Base-by-base conservation (phyloP, 2,797 vertebrate species). In the Trematomus bernacchii region DNA sequence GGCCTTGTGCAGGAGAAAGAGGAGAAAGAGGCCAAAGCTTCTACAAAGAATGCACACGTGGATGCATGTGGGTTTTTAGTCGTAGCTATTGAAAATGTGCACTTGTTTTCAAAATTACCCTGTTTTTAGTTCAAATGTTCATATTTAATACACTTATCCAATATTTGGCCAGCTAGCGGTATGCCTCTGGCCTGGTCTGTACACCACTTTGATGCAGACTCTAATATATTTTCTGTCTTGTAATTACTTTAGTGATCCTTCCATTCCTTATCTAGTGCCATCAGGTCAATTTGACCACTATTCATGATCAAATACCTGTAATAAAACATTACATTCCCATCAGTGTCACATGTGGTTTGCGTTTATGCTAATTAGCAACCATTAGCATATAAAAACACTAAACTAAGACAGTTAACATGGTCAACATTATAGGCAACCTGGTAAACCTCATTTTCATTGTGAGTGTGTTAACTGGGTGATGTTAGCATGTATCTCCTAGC, bases 1-100 rank as follows among this genome's bases (percentile, higher is more conserved):
- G 63, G 73, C 30, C 70, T 80, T 74, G 67, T 86, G 86, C 60
- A 67, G 54, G 79, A 81, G 74, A 66, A 80, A 48, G 64, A 82
- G 59, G 77, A 76, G 51, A 58, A 69, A 66, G 53, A 71, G 82
- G 50, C 58, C 57, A 47, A 47, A 59, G 51, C 53, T 15, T 69
- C 64, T 63, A 69, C 57, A 58, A 77, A 71, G 69, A 68, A 37
- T 37, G 33, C 33, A 37, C 33, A 37, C 33, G 8, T 37, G 33
- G 33, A 37, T 37, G 33, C 33, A 37, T 37, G 33, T 37, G 33
- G 6, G 6, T 2, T 9, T 37, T 9, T 37, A 37, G 33, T 27
- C 27, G 4, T 27, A 27, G 27, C 27, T 27, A 27, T 27, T 33
- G 33, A 33, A 33, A 33, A 33, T 33, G 6, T 33, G 33, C 33